These are phyloP conservation scores for Schizopygopsis malacanthus DNA, from an alignment of 2,797 vertebrate species.

Conservation along the genomic window DNA sequence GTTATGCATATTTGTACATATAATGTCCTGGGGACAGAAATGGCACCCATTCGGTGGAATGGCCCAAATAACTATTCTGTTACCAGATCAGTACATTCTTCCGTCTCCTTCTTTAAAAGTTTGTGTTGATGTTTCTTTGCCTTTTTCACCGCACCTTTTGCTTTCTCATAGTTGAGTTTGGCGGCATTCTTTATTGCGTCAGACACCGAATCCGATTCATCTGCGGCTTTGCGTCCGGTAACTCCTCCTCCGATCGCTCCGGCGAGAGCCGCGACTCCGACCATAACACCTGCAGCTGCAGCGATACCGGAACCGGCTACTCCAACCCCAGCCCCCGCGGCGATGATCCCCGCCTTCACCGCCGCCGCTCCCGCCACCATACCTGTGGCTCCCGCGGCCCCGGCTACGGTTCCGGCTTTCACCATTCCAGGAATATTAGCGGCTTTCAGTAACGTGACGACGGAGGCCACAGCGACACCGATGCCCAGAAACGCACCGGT, in stretches of 20 bases:
- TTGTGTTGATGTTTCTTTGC: conserved; percentile 26
- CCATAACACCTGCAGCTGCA: background rate
- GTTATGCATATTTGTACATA: too few relatives aligned
- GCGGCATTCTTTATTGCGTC: conserved; percentile 21
- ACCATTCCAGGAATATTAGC: background rate
- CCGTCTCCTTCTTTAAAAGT: background rate
- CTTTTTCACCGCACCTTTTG: conserved; percentile 14
- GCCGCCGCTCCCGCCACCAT: background rate
- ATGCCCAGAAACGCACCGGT: conserved; percentile 39
- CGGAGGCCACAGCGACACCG: conserved; percentile 20
- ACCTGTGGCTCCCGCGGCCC: background rate
- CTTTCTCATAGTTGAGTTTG: conserved; percentile 35
- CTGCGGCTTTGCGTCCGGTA: conserved; percentile 13
- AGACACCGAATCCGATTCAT: background rate
- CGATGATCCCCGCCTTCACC: conserved; percentile 17
- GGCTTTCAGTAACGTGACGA: conserved; percentile 12
- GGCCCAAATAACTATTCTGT: background rate
- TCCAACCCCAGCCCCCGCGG: background rate
- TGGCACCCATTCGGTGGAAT: too few relatives aligned
- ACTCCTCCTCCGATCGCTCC: conserved; percentile 47
- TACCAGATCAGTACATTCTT: background rate
- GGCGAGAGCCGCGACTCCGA: background rate
- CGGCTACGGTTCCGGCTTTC: background rate
- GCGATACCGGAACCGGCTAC: too few relatives aligned
- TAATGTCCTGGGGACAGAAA: too few relatives aligned